These are phyloP conservation scores for Fistularia commersonii DNA, from an alignment of 2,797 vertebrate genomes.

Conservation along the genomic window DNA sequence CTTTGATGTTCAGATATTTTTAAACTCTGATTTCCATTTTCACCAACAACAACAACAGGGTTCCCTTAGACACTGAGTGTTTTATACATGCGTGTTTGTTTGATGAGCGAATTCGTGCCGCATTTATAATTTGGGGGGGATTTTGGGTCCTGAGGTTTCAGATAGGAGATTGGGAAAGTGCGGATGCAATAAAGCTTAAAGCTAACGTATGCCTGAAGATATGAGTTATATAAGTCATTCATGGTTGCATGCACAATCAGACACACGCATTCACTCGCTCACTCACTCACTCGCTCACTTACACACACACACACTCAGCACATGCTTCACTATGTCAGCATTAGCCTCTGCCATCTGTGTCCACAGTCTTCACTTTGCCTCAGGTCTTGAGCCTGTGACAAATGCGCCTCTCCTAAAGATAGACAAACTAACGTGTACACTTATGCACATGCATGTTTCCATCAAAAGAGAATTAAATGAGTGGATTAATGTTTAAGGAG, in stretches of 20 bases:
- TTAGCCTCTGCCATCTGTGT: constrained; percentile 48
- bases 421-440: not conserved
- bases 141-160: constrained; percentile 27
- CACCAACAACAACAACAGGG: too few species aligned
- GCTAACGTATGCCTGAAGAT: constrained; percentile 45
- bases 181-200: constrained; percentile 34
- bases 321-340: constrained; percentile 31
- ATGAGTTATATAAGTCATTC: constrained; percentile 49
- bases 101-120: constrained; percentile 6
- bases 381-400: constrained; percentile 6
- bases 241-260: constrained; percentile 19
- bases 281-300: not conserved
- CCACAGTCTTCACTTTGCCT: constrained; percentile 29
- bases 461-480: constrained; percentile 13
- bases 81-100: constrained; percentile 3
- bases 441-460: not conserved
- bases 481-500: constrained; percentile 43
- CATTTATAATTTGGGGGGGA: constrained; percentile 11
- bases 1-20: too few species aligned
- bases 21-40: too few species aligned
- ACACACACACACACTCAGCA: constrained; percentile 1
- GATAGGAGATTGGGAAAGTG: constrained; percentile 23
- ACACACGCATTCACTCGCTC: constrained; percentile 8
- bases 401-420: constrained; percentile 1
- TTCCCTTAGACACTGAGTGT: too few species aligned